Evolutionary conservation across 2,888 invertebrate species (phyloP).

Genomic region (Leptinotarsa peninsularis): DNA sequence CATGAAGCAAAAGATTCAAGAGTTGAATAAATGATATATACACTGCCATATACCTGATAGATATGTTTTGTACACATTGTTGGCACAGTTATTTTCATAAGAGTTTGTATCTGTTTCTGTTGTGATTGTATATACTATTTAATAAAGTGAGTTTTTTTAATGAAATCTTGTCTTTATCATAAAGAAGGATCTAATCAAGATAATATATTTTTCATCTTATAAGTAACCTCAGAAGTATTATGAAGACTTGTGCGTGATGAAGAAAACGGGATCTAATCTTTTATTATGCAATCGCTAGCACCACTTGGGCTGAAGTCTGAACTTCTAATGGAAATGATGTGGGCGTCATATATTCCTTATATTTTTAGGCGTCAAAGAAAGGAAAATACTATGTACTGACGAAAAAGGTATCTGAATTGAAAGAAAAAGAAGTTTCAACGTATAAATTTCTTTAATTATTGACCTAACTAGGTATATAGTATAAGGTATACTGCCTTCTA

Average conservation of each 20-base stretch:
- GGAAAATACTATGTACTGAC: too few species aligned
- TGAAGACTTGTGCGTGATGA: too few species aligned
- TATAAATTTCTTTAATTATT: slow-evolving; percentile 14
- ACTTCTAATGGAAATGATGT: too few species aligned
- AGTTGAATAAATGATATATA: slow-evolving; percentile 58
- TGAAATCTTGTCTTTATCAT: background rate
- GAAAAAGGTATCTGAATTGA: background rate
- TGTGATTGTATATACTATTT: slow-evolving; percentile 27
- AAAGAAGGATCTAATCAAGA: too few species aligned
- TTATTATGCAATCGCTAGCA: too few species aligned
- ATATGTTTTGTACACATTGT: slow-evolving; percentile 26
- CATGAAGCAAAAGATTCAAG: slow-evolving; percentile 76
- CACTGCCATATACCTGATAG: slow-evolving; percentile 33
- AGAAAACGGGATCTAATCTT: too few species aligned
- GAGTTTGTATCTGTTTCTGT: slow-evolving; percentile 29
- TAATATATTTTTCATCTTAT: too few species aligned
- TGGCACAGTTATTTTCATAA: slow-evolving; percentile 38
- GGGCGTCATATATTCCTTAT: too few species aligned
- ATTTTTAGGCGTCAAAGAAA: too few species aligned
- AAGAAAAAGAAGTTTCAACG: background rate
- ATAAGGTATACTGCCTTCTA: background rate
- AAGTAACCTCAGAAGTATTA: too few species aligned
- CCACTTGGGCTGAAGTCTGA: too few species aligned
- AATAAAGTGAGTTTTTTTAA: slow-evolving; percentile 24
- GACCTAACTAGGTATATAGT: slow-evolving; percentile 10